Evolutionary conservation across 2,113 vertebrate species (phyloP), one percentile per base, ranked within the genome.

Genomic region (Mastomys coucha): DNA sequence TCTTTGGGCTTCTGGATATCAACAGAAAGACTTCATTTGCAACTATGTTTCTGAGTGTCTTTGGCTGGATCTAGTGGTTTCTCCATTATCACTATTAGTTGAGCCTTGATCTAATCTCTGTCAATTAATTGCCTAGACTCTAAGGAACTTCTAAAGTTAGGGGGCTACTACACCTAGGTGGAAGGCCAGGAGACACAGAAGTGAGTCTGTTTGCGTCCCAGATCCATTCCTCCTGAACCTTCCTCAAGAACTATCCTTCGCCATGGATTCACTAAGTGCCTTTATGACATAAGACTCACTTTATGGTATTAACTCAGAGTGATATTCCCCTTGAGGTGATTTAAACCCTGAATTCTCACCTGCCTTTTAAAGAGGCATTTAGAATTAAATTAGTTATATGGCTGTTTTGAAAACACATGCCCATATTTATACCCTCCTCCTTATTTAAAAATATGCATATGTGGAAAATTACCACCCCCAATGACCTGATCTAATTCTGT

Each of bases 401-500:
- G 45, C 70, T 87, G 56, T 90, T 93, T 95, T 76, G 96, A 45
- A 96, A 94, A 93, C 45, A 67, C 17, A 81, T 51, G 53, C 20
- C 78, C 63, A 2, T 80, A 80, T 88, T 91, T 97, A 42, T 77
- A 26, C 20, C 2, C 20, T 77, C 36, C 36, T 88, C 42, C 7
- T 87, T 69, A 81, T 73, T 95, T 86, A 77, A 91, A 97, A 93
- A 96, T 82, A 88, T 2, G 19, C 0, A 28, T 42, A 75, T 95
- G 51, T 56, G 84, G 19, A 96, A 97, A 95, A 93, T 96, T 86
- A 85, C 93, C 56, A 94, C 72, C 85, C 90, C 76, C 51, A 70
- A 26, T 91, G 69, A 93, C 63, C 91, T 91, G 92, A 78, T 95
- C 60, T 88, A 78, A 80, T 91, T 94, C 92, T 95, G 81, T 73